Conservation (phyloP, 2,888 invertebrate species). For the Andricus quercusramuli region DNA sequence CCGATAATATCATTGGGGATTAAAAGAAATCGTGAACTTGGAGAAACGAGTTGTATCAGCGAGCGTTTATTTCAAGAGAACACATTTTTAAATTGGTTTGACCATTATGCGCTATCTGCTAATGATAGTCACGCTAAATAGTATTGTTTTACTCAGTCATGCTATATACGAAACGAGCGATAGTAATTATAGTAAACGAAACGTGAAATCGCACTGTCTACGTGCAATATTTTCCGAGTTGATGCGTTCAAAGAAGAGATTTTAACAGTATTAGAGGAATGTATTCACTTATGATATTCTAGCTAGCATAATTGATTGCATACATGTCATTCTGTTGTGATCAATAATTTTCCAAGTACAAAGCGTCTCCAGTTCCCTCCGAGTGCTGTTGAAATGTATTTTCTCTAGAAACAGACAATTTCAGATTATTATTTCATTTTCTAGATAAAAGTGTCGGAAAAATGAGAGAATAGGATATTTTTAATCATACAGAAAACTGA, state of each 20-base stretch:
- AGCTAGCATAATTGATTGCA: neutral
- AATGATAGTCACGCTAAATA: no score
- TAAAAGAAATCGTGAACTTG: neutral
- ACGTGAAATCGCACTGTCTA: conserved; percentile 2
- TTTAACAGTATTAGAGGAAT: neutral
- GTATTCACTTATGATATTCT: neutral
- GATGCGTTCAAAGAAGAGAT: neutral
- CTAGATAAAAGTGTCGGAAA: neutral
- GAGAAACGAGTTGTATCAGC: neutral
- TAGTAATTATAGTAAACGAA: conserved; percentile 1
- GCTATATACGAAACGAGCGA: neutral
- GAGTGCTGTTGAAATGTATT: neutral
- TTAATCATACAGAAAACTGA: neutral
- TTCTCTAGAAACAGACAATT: neutral
- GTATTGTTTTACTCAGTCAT: no score
- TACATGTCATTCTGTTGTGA: neutral
- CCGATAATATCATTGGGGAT: neutral
- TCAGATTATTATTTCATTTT: neutral
- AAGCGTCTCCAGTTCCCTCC: neutral
- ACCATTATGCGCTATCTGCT: no score
- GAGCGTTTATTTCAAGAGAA: no score
- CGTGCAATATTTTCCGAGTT: neutral
- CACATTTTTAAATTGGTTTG: no score
- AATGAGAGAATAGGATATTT: neutral
- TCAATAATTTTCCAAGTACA: neutral